phyloP scores from a whole-genome alignment of 2,113 vertebrate genomes.

The Benthochromis sp. region DNA sequence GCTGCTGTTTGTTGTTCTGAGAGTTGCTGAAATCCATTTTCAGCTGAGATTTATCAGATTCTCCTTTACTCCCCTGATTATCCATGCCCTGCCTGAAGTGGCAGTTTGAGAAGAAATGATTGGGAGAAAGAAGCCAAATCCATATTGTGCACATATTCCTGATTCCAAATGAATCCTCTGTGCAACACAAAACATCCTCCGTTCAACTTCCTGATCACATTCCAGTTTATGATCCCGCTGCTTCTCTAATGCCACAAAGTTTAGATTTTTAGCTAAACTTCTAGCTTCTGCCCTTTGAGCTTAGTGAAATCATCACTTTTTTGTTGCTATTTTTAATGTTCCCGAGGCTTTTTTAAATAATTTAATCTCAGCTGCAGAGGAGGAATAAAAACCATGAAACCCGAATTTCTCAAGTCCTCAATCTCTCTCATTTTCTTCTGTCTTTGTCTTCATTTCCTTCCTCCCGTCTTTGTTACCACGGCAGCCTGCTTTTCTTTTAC shows the following conservation, averaged over 20 bases:
- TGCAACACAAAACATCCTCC: not conserved
- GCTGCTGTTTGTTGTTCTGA: not conserved
- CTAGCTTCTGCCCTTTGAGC: not conserved
- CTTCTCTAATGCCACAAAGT: not conserved
- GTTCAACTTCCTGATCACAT: not conserved
- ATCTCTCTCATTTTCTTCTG: not conserved
- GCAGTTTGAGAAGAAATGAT: not conserved
- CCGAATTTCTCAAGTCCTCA: not conserved
- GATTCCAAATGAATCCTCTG: not conserved
- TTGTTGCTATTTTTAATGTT: not conserved
- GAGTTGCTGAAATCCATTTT: not conserved
- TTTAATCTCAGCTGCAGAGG: not conserved
- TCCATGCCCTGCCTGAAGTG: not conserved
- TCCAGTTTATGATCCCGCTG: not conserved
- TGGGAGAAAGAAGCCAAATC: not conserved
- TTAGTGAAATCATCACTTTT: not conserved
- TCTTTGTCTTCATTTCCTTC: not conserved
- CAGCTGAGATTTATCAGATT: not conserved
- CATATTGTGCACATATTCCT: not conserved
- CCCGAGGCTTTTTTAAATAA: not conserved
- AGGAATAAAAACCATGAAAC: not conserved
- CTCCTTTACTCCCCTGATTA: not conserved
- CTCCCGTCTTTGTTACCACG: not conserved
- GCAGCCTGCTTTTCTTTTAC: not conserved
- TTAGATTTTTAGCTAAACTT: not conserved